Evolutionary conservation across 2,888 invertebrate genomes (phyloP), one percentile per base, ranked within the genome.

Genomic region (Ectobius pallidus): DNA sequence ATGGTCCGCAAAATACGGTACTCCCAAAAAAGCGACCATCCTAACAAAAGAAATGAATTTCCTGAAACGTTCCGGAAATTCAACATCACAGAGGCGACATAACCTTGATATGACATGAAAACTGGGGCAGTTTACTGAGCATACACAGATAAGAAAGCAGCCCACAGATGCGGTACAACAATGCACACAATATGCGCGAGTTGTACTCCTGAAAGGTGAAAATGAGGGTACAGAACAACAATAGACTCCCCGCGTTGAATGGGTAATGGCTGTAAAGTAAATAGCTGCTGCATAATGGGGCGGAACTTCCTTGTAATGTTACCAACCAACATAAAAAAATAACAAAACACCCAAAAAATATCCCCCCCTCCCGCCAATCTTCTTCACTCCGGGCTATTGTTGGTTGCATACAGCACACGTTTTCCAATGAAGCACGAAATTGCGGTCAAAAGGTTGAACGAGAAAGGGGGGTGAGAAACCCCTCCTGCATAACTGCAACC

Each of bases 361-460:
- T 34, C 4, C 6, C 16, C 32, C 58, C 58, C 58, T 30, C 58
- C 30, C 58, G 7, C 22, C 25, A 58, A 30, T 16, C 58, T 22
- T 30, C 58, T n/a, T 30, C n/a, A n/a, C 58, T 58, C 32, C 30
- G 4, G 16, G 58, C 58, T 58, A 58, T 58, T 58, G 58, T 58
- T 58, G 55, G 55, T 55, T 27, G 58, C 58, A 58, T 25, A 58
- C 58, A 65, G 27, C 65, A 65, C 65, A 46, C 65, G 65, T 65
- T 65, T 39, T 63, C 52, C 71, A 71, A 71, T 65, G 63, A 65
- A 34, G 71, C 63, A 63, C 63, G 71, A 71, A 71, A 71, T 71
- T 71, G 49, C 71, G 71, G 71, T 71, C 71, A 71, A 71, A 71
- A 71, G 71, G 71, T 71, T 62, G 71, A 62, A 52, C 55, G 52